Evolutionary conservation across 2,797 vertebrate species (phyloP).

Genomic region (Argentina silus): DNA sequence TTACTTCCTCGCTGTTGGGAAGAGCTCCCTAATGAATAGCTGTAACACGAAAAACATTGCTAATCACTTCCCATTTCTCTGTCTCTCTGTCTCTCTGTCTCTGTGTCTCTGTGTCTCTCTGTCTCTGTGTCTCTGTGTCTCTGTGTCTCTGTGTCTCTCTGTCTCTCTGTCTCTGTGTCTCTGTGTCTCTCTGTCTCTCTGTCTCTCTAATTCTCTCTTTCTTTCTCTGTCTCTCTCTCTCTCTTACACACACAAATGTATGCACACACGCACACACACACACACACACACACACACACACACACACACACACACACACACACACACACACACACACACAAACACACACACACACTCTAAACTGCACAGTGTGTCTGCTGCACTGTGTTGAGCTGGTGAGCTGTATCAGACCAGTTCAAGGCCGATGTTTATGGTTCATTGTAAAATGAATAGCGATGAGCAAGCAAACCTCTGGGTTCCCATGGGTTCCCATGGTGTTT

Average conservation of each 20-base stretch:
- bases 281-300: neutral
- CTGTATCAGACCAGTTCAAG: slow-evolving; percentile 15
- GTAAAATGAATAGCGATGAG: slow-evolving; percentile 41
- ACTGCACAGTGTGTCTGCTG: too few species aligned
- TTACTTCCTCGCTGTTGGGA: slow-evolving; percentile 4
- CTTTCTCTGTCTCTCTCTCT: too few species aligned
- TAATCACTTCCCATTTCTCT: neutral
- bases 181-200: neutral
- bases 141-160: neutral
- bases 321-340: slow-evolving; percentile 5
- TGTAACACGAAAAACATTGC: neutral
- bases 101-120: neutral
- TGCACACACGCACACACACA: neutral
- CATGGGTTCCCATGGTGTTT: slow-evolving; percentile 13
- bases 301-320: slow-evolving; percentile 18
- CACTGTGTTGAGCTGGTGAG: neutral
- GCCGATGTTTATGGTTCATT: slow-evolving; percentile 36
- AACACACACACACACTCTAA: slow-evolving; percentile 26
- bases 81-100: neutral
- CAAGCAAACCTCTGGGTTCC: slow-evolving; percentile 43
- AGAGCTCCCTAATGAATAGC: slow-evolving; percentile 20
- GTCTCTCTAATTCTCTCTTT: neutral
- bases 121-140: neutral
- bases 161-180: neutral
- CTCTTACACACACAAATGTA: neutral